Conservation (phyloP, 2,797 vertebrate species). For the Alca torda region DNA sequence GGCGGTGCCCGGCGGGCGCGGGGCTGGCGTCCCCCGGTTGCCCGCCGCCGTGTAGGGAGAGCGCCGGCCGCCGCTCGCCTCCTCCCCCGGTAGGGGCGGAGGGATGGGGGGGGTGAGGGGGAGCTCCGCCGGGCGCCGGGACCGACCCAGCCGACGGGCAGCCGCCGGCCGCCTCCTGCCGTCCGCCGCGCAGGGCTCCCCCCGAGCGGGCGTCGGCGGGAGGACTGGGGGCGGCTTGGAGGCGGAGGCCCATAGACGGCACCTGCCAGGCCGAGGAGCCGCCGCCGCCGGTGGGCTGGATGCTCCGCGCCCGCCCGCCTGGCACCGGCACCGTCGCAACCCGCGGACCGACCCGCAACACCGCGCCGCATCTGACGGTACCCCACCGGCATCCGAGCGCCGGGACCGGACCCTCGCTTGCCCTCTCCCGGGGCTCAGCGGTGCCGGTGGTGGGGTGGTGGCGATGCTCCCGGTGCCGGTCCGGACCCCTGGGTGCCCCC, state of each 20-base stretch:
- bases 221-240: not conserved
- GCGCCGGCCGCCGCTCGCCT: not conserved
- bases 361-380: not conserved
- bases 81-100: not conserved
- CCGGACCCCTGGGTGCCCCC: not conserved
- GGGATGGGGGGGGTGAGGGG: not conserved
- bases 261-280: not conserved
- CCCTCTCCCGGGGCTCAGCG: not conserved
- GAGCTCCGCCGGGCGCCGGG: not conserved
- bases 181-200: not conserved
- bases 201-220: not conserved
- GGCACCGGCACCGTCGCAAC: not conserved
- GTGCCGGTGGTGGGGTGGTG: not conserved
- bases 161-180: not conserved
- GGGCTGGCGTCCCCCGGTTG: not conserved
- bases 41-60: not conserved
- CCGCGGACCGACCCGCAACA: not conserved
- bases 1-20: not conserved
- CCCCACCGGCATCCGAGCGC: not conserved
- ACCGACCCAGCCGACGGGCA: not conserved
- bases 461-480: accelerated
- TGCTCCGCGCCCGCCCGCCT: not conserved
- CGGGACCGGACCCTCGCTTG: too few species aligned
- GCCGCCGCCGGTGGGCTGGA: not conserved
- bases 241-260: not conserved